These are phyloP conservation scores for Petrosia ficiformis DNA, from an alignment of 37 sponge, comb jelly and placozoan genomes.

Conservation along the genomic window DNA sequence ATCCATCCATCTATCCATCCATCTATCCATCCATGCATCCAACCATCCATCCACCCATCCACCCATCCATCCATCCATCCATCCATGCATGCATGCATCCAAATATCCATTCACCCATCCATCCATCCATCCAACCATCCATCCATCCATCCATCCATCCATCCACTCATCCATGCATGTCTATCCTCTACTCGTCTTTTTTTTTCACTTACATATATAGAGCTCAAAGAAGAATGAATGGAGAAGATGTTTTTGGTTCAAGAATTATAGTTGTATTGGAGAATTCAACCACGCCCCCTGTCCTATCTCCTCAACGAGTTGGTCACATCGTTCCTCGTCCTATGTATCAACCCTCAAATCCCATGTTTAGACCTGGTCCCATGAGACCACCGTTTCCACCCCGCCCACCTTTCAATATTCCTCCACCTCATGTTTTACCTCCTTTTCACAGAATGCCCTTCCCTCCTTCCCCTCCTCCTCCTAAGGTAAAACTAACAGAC, in stretches of 20 bases:
- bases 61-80: too few species aligned
- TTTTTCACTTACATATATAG: too few species aligned
- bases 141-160: too few species aligned
- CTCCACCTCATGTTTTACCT: constrained; percentile 8
- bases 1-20: too few species aligned
- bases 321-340: background rate
- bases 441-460: too few species aligned
- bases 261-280: constrained; percentile 40
- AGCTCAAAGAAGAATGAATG: constrained; percentile 69
- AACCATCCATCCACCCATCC: too few species aligned
- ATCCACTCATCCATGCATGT: too few species aligned
- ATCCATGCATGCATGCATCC: too few species aligned
- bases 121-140: too few species aligned
- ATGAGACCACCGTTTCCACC: background rate
- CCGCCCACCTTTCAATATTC: background rate
- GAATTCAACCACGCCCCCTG: background rate
- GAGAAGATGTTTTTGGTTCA: constrained; percentile 70
- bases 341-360: background rate
- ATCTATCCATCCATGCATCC: too few species aligned
- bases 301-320: background rate
- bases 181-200: too few species aligned
- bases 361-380: constrained; percentile 3
- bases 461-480: constrained; percentile 11
- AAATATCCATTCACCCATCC: too few species aligned
- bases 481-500: background rate